A percentile compares a stretch with the other conserved stretches of the same genome.
Conservation (phyloP, 2,888 invertebrate species). For the Lapara coniferarum region DNA sequence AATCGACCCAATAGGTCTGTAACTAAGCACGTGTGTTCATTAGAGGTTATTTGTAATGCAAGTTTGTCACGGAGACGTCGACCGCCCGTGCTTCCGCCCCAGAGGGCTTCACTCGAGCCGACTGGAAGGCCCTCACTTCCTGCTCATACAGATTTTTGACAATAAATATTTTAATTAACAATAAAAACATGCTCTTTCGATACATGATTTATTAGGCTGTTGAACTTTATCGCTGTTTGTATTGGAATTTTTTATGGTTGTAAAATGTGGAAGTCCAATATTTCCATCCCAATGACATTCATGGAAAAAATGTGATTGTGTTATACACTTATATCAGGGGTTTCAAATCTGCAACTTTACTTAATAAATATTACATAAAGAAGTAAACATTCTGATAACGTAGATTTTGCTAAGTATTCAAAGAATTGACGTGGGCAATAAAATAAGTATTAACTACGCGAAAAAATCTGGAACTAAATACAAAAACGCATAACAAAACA, state of each 20-base stretch:
- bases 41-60: conserved; percentile 79
- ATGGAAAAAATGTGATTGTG: too few relatives aligned
- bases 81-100: conserved; percentile 69
- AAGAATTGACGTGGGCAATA: too few relatives aligned
- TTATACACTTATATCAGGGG: too few relatives aligned
- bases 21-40: conserved; percentile 71
- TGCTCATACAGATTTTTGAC: conserved; percentile 74
- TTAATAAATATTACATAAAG: too few relatives aligned
- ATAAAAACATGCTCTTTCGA: conserved; percentile 46
- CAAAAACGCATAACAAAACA: background rate
- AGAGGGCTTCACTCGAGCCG: conserved; percentile 69
- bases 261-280: background rate
- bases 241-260: background rate
- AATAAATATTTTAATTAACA: conserved; percentile 63
- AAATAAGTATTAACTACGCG: too few relatives aligned
- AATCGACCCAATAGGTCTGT: conserved; percentile 55
- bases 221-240: conserved; percentile 39
- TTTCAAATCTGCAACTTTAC: too few relatives aligned
- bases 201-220: conserved; percentile 52
- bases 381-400: too few relatives aligned
- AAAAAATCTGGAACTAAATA: conserved; percentile 1
- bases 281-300: too few relatives aligned
- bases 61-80: conserved; percentile 59
- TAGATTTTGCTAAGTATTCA: too few relatives aligned
- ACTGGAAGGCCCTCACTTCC: conserved; percentile 78